These are phyloP conservation scores for Spilarctia lutea DNA, from an alignment of 2,888 invertebrate species.

Conservation along the genomic window DNA sequence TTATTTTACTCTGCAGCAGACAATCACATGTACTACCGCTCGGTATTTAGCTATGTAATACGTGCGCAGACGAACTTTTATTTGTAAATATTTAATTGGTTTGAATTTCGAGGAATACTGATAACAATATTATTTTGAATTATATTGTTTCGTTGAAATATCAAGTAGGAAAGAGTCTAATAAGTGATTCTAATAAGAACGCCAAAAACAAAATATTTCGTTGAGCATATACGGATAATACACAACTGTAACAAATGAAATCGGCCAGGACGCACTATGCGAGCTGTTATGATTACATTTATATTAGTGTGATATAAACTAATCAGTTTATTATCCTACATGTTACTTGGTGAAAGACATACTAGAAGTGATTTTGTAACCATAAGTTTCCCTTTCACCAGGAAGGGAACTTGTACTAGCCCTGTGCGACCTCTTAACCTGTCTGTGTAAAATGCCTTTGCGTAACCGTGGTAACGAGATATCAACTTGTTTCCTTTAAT, in stretches of 20 bases:
- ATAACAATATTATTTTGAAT: neutral
- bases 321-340: neutral
- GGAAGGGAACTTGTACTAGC: neutral
- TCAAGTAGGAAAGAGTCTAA: neutral
- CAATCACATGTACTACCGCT: constrained; percentile 7
- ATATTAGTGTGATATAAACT: neutral
- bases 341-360: neutral
- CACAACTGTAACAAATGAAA: neutral
- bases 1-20: constrained; percentile 16
- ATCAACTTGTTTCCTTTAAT: neutral
- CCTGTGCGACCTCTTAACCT: neutral
- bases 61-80: constrained; percentile 1
- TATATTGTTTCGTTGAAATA: neutral
- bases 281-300: too few relatives aligned
- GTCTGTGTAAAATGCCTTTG: neutral
- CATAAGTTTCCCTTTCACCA: neutral
- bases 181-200: neutral
- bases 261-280: too few relatives aligned
- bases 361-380: too few relatives aligned
- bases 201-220: neutral
- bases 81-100: neutral
- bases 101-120: neutral
- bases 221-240: neutral
- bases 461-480: neutral
- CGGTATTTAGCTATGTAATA: neutral